Percentiles rank a stretch among this genome's conserved stretches.
phyloP scores from a whole-genome alignment of 2,113 vertebrate species.

The Isichthys henryi region DNA sequence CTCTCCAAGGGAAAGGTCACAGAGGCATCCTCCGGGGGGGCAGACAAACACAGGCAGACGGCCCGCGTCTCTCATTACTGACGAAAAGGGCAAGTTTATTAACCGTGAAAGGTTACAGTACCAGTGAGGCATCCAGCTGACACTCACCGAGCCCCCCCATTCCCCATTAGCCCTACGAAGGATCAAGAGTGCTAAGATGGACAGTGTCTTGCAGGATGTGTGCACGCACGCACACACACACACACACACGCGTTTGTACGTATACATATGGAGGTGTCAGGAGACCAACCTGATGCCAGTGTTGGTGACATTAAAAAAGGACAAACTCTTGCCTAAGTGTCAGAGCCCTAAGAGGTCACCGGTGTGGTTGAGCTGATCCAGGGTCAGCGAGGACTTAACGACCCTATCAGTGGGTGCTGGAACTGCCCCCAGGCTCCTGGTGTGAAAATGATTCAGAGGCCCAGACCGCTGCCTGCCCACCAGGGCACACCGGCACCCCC shows the following conservation, averaged over 20 bases:
- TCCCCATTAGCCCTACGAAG: neutral
- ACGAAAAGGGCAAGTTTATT: conserved; percentile 58
- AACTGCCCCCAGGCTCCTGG: neutral
- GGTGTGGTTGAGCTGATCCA: neutral
- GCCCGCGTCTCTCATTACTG: conserved; percentile 41
- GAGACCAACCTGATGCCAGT: neutral
- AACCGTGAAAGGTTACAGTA: conserved; percentile 53
- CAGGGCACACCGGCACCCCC: neutral
- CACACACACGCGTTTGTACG: neutral
- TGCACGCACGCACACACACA: neutral
- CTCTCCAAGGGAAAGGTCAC: conserved; percentile 54
- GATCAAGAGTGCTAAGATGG: neutral
- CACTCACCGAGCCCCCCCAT: neutral
- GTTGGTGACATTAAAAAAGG: neutral
- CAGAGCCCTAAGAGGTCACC: neutral
- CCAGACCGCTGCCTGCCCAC: neutral
- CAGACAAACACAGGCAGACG: conserved; percentile 47
- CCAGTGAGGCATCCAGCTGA: conserved; percentile 40
- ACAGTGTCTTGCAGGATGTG: neutral
- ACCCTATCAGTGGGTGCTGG: neutral
- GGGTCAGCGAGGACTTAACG: neutral
- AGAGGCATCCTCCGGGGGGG: conserved; percentile 43
- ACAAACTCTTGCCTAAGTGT: neutral
- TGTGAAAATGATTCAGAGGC: neutral
- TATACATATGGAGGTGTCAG: neutral